Percentiles rank a stretch among this genome's conserved stretches.
phyloP scores from a whole-genome alignment of 2,113 vertebrate species.

The Blennius ocellaris region DNA sequence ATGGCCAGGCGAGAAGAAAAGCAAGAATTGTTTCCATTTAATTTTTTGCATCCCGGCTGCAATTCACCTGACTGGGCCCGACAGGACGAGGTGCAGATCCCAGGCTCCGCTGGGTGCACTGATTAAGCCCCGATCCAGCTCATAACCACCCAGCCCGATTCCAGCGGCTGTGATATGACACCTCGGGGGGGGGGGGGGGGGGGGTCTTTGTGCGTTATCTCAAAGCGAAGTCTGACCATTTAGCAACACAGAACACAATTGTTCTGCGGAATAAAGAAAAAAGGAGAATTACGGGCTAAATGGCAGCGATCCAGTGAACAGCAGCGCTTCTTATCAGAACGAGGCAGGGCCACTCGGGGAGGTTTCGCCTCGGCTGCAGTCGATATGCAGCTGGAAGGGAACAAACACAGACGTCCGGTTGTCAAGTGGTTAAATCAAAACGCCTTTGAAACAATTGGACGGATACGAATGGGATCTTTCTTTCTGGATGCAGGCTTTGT shows the following conservation, averaged over 20 bases:
- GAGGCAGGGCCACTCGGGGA: conserved; percentile 33
- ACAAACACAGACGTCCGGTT: conserved; percentile 43
- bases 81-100: conserved; percentile 33
- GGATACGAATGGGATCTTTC: conserved; percentile 25
- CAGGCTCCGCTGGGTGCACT: conserved; percentile 5
- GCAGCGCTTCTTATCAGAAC: conserved; percentile 51
- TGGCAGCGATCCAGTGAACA: conserved; percentile 34
- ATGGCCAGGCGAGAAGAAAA: not conserved
- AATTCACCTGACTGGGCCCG: conserved; percentile 40
- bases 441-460: conserved; percentile 22
- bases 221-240: conserved; percentile 40
- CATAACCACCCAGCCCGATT: conserved; percentile 36
- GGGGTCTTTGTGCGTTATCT: conserved; percentile 65
- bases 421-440: conserved; percentile 14
- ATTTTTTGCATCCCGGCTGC: conserved; percentile 10
- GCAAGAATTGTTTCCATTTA: not conserved
- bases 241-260: conserved; percentile 47
- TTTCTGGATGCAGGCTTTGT: conserved; percentile 37
- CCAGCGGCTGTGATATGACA: conserved; percentile 41
- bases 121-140: conserved; percentile 56
- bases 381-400: conserved; percentile 11
- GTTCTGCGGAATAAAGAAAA: conserved; percentile 51
- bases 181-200: too few species aligned
- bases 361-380: conserved; percentile 34
- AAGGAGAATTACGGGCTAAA: conserved; percentile 47